Evolutionary conservation across 2,113 vertebrate species (phyloP).

Genomic region (Hyaena hyaena): DNA sequence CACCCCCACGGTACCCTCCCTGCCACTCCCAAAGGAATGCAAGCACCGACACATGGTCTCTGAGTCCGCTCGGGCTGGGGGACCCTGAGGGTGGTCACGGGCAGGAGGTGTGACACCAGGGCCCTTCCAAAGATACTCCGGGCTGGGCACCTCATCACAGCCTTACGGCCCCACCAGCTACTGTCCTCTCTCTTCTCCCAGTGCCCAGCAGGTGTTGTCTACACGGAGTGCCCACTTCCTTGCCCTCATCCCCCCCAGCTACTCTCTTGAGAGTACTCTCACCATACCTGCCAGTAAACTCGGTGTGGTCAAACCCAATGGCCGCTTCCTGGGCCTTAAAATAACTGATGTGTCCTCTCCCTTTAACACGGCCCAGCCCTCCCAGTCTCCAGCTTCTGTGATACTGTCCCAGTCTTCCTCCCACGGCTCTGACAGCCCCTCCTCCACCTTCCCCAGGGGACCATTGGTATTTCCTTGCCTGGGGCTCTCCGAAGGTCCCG

Average conservation of each 20-base stretch:
- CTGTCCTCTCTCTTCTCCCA: neutral
- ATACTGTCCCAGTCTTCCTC: neutral
- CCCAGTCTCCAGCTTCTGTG: neutral
- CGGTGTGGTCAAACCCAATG: neutral
- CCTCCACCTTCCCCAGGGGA: neutral
- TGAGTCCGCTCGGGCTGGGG: neutral
- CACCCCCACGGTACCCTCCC: neutral
- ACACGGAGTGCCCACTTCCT: neutral
- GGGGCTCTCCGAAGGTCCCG: neutral
- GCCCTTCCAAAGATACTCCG: neutral
- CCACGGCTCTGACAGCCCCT: neutral
- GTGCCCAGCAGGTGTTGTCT: neutral
- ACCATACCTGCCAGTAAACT: neutral
- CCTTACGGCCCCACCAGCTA: rapidly evolving
- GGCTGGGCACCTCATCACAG: neutral
- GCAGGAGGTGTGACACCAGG: neutral
- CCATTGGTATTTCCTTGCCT: neutral
- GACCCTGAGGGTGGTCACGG: neutral
- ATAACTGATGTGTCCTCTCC: neutral
- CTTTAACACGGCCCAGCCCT: neutral
- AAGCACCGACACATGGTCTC: neutral
- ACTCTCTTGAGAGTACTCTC: neutral
- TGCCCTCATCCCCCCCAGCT: rapidly evolving
- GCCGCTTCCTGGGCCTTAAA: neutral
- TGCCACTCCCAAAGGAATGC: neutral